phyloP scores from a whole-genome alignment of 2,113 vertebrate species.

The Cettia cetti region DNA sequence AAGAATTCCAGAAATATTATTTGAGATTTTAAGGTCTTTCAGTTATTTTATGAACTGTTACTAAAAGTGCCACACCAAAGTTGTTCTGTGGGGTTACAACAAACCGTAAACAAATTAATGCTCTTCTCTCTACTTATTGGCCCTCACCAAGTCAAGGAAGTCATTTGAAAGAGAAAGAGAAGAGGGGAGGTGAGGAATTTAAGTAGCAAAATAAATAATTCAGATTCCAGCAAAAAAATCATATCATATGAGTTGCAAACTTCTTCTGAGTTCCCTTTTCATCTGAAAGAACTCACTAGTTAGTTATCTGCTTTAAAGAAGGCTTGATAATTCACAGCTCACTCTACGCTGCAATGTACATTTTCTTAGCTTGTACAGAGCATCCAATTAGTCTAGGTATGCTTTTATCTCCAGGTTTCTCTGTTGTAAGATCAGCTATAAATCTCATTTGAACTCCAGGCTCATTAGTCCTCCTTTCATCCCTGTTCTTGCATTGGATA shows the following conservation, averaged over 20 bases:
- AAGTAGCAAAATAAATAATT: background rate
- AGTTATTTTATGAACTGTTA: background rate
- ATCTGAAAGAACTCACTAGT: background rate
- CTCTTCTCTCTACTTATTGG: background rate
- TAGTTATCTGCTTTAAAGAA: background rate
- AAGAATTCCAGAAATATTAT: background rate
- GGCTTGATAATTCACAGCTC: background rate
- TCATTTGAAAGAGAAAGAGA: background rate
- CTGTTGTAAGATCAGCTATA: constrained; percentile 31
- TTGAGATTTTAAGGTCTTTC: background rate
- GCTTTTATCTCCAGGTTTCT: constrained; percentile 49
- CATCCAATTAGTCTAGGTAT: constrained; percentile 39
- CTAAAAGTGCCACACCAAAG: background rate
- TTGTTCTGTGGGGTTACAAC: background rate
- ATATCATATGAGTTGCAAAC: background rate
- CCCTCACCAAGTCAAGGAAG: background rate
- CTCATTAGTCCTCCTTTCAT: constrained; percentile 47
- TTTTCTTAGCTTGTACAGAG: background rate
- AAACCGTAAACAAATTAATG: background rate
- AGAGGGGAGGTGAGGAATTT: background rate
- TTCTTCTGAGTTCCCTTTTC: background rate
- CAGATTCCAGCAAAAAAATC: background rate
- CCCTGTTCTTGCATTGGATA: background rate
- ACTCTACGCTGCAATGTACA: background rate
- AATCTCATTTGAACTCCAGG: constrained; percentile 44